A percentile compares a stretch with the other conserved stretches of the same genome.
These are phyloP conservation scores for Meandrusa payeni DNA, from an alignment of 2,888 invertebrate genomes.

Conservation along the genomic window DNA sequence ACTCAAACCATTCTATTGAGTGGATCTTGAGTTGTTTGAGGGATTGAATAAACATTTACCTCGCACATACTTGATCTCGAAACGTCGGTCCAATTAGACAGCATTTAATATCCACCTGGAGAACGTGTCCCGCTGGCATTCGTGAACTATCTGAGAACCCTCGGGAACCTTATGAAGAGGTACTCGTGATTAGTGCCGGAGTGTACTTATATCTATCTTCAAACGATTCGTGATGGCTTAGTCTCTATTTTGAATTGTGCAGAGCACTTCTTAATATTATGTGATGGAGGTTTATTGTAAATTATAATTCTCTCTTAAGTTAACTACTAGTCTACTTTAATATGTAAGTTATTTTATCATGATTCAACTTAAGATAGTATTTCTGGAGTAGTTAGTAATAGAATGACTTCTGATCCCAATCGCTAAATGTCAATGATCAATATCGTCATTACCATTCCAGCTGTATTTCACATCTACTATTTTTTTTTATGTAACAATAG, in stretches of 20 bases:
- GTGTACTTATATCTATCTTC: constrained; percentile 57
- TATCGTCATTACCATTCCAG: too few relatives aligned
- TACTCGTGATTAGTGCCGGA: constrained; percentile 68
- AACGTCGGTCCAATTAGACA: constrained; percentile 64
- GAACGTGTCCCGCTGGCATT: constrained; percentile 65
- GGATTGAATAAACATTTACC: constrained; percentile 36
- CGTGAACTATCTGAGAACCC: constrained; percentile 69
- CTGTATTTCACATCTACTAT: too few relatives aligned
- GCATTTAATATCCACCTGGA: constrained; percentile 58
- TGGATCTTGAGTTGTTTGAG: neutral
- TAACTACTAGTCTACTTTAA: too few relatives aligned
- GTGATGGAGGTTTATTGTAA: constrained; percentile 2
- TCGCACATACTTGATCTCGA: constrained; percentile 41
- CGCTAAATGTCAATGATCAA: too few relatives aligned
- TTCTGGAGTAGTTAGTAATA: too few relatives aligned
- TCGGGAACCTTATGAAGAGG: constrained; percentile 57
- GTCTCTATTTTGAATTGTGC: constrained; percentile 55
- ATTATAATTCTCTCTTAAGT: constrained; percentile 6
- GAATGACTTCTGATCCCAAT: too few relatives aligned
- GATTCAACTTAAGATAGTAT: too few relatives aligned
- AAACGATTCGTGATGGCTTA: constrained; percentile 50
- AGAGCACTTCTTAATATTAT: constrained; percentile 35
- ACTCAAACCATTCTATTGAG: too few relatives aligned
- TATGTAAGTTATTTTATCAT: too few relatives aligned
- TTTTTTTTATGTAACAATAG: too few relatives aligned